These are phyloP conservation scores for Pyrrhosoma nymphula DNA, from an alignment of 2,888 invertebrate species.

Conservation along the genomic window DNA sequence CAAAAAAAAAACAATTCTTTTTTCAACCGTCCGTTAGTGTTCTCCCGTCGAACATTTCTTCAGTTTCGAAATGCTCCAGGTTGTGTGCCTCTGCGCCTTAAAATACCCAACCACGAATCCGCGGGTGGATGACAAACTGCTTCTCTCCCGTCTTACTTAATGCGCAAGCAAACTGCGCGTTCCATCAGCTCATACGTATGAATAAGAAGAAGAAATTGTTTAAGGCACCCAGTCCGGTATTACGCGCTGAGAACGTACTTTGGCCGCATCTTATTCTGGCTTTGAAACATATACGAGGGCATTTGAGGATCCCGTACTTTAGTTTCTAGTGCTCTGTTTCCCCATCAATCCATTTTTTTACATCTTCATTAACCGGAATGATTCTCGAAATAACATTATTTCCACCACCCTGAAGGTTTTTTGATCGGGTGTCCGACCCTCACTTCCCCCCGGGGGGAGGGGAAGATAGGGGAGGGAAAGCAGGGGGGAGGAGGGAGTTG, in stretches of 20 bases:
- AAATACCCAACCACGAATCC: neutral
- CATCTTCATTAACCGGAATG: neutral
- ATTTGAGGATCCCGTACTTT: neutral
- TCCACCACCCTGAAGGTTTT: neutral
- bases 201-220: neutral
- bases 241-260: neutral
- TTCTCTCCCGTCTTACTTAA: neutral
- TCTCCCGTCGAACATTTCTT: neutral
- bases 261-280: neutral
- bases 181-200: neutral
- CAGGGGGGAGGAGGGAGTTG: neutral
- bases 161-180: neutral
- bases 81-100: neutral
- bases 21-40: no score
- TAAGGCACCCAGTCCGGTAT: neutral
- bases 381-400: conserved; percentile 18
- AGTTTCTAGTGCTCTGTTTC: neutral
- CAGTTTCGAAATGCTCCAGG: no score
- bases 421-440: neutral
- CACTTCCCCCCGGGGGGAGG: neutral
- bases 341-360: neutral
- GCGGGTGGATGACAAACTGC: neutral
- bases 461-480: neutral
- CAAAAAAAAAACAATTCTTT: no score
- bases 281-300: neutral